phyloP scores from a whole-genome alignment of 2,888 invertebrate species.

The Unio pictorum region DNA sequence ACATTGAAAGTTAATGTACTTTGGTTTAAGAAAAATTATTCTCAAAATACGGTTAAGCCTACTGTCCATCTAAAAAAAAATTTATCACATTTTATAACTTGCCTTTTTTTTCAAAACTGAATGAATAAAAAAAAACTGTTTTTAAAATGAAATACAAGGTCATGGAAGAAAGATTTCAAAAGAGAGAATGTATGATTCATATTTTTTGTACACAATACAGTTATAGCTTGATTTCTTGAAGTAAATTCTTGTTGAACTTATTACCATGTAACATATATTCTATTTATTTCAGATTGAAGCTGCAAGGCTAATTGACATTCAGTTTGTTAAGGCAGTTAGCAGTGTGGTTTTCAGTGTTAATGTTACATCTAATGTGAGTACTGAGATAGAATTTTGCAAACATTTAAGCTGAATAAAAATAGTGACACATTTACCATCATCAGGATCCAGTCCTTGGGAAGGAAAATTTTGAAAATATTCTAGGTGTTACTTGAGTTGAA shows the following conservation, averaged over 20 bases:
- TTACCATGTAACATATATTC: not conserved
- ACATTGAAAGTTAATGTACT: too few species aligned
- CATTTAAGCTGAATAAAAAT: not conserved
- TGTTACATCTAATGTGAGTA: constrained; percentile 39
- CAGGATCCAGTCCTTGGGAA: not conserved
- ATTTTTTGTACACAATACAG: too few species aligned
- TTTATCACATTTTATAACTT: too few species aligned
- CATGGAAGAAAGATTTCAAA: too few species aligned
- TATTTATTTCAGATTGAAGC: constrained; percentile 39
- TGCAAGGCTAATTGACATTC: constrained; percentile 45
- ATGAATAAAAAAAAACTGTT: too few species aligned
- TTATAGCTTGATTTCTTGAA: not conserved
- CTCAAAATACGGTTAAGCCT: too few species aligned
- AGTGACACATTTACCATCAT: not conserved
- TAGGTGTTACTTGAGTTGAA: too few species aligned
- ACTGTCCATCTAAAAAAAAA: too few species aligned
- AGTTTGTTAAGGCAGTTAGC: constrained; percentile 42
- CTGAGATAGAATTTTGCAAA: not conserved
- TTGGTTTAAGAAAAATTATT: too few species aligned
- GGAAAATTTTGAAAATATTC: not conserved
- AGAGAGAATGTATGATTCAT: too few species aligned
- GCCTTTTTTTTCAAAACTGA: too few species aligned
- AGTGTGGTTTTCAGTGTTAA: constrained; percentile 32
- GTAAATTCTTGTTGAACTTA: not conserved
- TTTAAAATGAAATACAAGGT: too few species aligned